Percentiles rank a stretch among this genome's conserved stretches.
phyloP scores from a whole-genome alignment of 1,140 invertebrate species.

The Trichonephila clavata region DNA sequence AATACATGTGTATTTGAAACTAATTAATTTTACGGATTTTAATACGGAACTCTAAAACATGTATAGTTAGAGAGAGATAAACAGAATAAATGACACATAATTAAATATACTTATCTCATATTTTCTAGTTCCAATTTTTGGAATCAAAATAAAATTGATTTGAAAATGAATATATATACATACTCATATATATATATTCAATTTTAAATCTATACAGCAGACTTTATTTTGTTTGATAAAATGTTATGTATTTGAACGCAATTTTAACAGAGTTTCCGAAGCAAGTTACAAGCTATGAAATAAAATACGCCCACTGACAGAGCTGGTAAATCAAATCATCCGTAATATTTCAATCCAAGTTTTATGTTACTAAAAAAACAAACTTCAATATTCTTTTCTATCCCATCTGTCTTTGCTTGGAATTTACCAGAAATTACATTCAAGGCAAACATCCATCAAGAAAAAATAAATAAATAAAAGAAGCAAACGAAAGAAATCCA shows the following conservation, averaged over 20 bases:
- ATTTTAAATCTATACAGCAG: too few species aligned
- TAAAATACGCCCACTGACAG: background rate
- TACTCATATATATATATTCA: too few species aligned
- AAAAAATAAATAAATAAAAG: background rate
- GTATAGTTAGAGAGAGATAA: too few species aligned
- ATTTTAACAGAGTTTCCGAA: background rate
- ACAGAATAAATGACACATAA: too few species aligned
- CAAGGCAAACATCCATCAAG: background rate
- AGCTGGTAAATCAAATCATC: constrained; percentile 1
- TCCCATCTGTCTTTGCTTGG: background rate
- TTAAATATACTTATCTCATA: too few species aligned
- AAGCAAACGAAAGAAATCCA: constrained; percentile 25
- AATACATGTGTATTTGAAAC: too few species aligned
- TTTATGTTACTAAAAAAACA: background rate
- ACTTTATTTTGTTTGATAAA: too few species aligned
- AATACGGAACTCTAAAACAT: too few species aligned
- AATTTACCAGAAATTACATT: constrained; percentile 50
- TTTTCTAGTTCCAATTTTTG: too few species aligned
- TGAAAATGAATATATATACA: too few species aligned
- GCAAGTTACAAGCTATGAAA: background rate
- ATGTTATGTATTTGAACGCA: background rate
- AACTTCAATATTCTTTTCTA: background rate
- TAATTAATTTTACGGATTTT: too few species aligned
- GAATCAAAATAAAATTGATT: too few species aligned
- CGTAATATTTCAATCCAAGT: constrained; percentile 4